Percentiles rank a stretch among this genome's conserved stretches.
These are phyloP conservation scores for Plusia festucae DNA, from an alignment of 2,888 invertebrate genomes.

Conservation along the genomic window DNA sequence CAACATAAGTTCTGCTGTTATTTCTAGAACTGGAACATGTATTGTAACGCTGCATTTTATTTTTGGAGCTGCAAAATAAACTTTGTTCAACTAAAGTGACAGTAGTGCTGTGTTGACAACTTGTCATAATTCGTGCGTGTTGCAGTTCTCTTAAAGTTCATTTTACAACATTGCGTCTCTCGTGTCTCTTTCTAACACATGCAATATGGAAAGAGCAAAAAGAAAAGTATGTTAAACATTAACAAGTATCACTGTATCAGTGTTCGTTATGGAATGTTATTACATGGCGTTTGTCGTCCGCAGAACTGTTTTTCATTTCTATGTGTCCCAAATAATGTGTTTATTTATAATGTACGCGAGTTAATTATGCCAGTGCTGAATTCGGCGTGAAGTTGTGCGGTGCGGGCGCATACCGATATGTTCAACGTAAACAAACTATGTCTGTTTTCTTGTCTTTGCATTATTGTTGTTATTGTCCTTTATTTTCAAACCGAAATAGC, in stretches of 20 bases:
- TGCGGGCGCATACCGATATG: conserved; percentile 74
- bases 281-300: conserved; percentile 58
- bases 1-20: conserved; percentile 18
- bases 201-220: conserved; percentile 24
- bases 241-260: conserved; percentile 30
- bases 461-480: conserved; percentile 81
- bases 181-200: conserved; percentile 27
- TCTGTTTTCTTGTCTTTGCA: conserved; percentile 82
- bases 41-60: rapidly evolving
- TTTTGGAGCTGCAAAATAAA: conserved; percentile 32
- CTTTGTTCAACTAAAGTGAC: conserved; percentile 31
- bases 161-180: conserved; percentile 23
- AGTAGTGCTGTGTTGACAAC: conserved; percentile 49
- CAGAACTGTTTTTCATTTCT: conserved; percentile 71
- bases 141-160: not conserved
- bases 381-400: conserved; percentile 68
- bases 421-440: conserved; percentile 85
- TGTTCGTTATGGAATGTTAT: conserved; percentile 52
- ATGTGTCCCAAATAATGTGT: conserved; percentile 78
- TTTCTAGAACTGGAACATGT: not conserved
- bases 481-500: conserved; percentile 86
- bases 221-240: conserved; percentile 37
- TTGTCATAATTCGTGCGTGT: conserved; percentile 44
- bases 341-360: conserved; percentile 78
- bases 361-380: conserved; percentile 76